These are phyloP conservation scores for Pachypeltis micranthus DNA, from an alignment of 1,140 invertebrate species.

Conservation along the genomic window DNA sequence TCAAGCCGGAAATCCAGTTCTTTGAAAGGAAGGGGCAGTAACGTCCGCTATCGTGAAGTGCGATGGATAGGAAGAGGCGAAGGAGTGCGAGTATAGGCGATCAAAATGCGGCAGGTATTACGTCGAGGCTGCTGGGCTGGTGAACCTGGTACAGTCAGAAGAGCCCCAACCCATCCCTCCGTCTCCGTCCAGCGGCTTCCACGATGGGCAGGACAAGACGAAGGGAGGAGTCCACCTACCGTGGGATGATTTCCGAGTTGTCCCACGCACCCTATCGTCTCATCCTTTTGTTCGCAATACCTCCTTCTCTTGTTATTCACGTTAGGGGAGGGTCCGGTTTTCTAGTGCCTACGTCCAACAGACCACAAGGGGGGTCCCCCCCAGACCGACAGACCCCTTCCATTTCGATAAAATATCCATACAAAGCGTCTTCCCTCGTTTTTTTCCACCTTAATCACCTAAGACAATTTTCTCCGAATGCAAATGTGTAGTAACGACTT, in stretches of 20 bases:
- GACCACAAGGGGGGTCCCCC: constrained; percentile 1
- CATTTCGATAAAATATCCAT: background rate
- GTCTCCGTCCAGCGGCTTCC: too few species aligned
- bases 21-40: background rate
- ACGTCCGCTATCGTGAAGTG: too few species aligned
- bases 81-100: background rate
- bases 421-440: background rate
- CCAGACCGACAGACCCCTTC: too few species aligned
- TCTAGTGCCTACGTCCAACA: background rate
- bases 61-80: background rate
- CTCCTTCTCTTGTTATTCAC: background rate
- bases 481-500: constrained; percentile 3
- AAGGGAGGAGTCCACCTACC: background rate
- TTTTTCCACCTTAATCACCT: constrained; percentile 7
- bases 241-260: background rate
- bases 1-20: constrained; percentile 5
- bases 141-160: too few species aligned
- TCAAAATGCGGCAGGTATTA: background rate
- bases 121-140: too few species aligned
- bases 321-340: background rate
- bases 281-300: background rate
- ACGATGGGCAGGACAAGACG: too few species aligned
- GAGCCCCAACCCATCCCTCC: too few species aligned
- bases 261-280: constrained; percentile 7
- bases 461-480: constrained; percentile 6